These are phyloP conservation scores for Acheta domesticus DNA, from an alignment of 2,888 invertebrate species.

Conservation along the genomic window DNA sequence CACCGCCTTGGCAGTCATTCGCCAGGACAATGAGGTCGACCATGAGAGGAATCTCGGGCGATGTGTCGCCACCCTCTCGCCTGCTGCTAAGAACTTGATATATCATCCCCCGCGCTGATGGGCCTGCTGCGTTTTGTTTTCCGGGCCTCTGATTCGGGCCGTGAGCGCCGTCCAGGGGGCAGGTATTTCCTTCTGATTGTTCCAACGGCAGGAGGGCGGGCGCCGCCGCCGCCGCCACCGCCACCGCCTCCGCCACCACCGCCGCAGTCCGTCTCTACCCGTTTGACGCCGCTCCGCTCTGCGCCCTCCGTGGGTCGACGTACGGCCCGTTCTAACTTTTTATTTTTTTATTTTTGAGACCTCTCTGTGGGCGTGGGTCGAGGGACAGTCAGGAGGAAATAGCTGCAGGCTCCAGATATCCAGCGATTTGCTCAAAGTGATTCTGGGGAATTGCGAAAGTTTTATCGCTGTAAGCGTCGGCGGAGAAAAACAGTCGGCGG, in stretches of 20 bases:
- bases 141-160: neutral
- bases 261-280: neutral
- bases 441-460: constrained; percentile 18
- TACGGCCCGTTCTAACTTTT: neutral
- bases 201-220: neutral
- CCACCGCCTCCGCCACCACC: too few species aligned
- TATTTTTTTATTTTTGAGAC: neutral
- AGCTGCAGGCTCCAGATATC: constrained; percentile 1
- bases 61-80: neutral
- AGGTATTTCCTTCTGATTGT: constrained; percentile 18
- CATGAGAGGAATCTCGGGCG: neutral
- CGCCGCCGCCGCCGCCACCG: too few species aligned
- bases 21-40: neutral
- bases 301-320: neutral
- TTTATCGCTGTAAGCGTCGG: constrained; percentile 10
- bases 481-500: constrained; percentile 7
- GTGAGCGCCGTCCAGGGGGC: neutral
- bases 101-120: constrained; percentile 5
- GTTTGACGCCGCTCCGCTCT: neutral
- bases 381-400: neutral
- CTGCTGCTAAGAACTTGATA: neutral
- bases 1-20: too few species aligned
- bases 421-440: constrained; percentile 18
- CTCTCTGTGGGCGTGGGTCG: neutral
- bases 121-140: constrained; percentile 6